Evolutionary conservation across 2,113 vertebrate genomes (phyloP), one percentile per base, ranked within the genome.

Genomic region (Meles meles): DNA sequence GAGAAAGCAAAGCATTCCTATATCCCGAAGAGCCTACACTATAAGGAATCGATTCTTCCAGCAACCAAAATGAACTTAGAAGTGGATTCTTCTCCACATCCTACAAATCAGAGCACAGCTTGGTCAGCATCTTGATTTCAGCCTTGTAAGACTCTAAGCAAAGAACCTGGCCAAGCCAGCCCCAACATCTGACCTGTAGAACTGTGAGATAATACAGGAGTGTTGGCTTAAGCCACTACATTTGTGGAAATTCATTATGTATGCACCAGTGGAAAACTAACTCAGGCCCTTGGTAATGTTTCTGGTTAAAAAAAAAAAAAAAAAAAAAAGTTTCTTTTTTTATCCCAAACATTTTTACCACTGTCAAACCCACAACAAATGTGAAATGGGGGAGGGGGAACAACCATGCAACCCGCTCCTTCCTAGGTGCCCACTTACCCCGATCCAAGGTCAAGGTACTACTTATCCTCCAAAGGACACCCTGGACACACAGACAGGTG

Each of bases 201-300:
- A 72, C 14, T 61, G 4, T 47, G 21, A 89, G 44, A 84, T 47
- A 31, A 77, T 47, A 82, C 57, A 47, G 15, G 11, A 52, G 11
- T 72, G 21, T 74, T n/a, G 18, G 59, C 63, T 83, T 67, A 83
- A 83, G 34, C 20, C n/a, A 63, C 14, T 37, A 37, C 7, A 44
- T 71, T 44, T 82, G 29, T 42, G 8, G 29, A 85, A 5, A 94
- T 77, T 57, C 71, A 11, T 34, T 72, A 49, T 61, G 39, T 31
- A 69, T 49, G 63, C n/a, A 79, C 69, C 52, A 72, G 7, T 39
- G 59, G 42, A 92, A 96, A 97, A 90, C 57, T n/a, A 82, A 94
- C n/a, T 61, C 6, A 87, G 3, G 29, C 6, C 8, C 27, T 91
- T 79, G 69, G 72, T 39, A 80, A 65, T 6, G 1, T 12, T 7